These are phyloP conservation scores for Hylaeus anthracinus DNA, from an alignment of 1,140 invertebrate species.

Conservation along the genomic window DNA sequence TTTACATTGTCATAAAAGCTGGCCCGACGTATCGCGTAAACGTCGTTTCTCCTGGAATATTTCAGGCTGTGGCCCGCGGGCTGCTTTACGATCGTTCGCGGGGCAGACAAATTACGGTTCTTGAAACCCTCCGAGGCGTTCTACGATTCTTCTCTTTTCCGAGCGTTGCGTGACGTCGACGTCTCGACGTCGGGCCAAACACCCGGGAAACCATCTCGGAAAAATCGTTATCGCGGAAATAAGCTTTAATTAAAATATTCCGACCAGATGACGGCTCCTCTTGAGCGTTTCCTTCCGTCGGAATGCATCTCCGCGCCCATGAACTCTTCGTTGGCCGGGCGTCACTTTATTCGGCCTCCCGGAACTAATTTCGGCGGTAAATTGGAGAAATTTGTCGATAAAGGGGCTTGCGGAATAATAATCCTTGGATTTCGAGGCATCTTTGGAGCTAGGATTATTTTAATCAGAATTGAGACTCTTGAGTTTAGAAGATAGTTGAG, in stretches of 20 bases:
- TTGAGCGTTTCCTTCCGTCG: background rate
- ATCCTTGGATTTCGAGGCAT: too few species aligned
- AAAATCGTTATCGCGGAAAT: constrained; percentile 56
- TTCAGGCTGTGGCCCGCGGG: constrained; percentile 16
- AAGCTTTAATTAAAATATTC: constrained; percentile 63
- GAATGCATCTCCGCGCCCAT: background rate
- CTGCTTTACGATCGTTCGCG: constrained; percentile 55
- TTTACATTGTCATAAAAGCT: constrained; percentile 50
- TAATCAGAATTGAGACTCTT: too few species aligned
- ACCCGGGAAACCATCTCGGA: background rate
- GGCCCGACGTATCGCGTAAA: constrained; percentile 8
- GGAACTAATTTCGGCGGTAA: constrained; percentile 2
- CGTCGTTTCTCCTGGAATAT: constrained; percentile 38
- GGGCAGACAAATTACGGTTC: constrained; percentile 49
- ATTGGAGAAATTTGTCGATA: background rate
- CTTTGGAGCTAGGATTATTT: too few species aligned
- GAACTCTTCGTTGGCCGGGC: background rate
- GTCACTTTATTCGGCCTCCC: constrained; percentile 11
- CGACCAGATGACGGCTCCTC: constrained; percentile 40
- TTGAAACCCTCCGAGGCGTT: constrained; percentile 26
- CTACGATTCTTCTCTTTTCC: constrained; percentile 29
- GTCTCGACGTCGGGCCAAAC: constrained; percentile 15
- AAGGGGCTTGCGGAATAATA: too few species aligned
- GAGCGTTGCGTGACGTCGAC: constrained; percentile 31
- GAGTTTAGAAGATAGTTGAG: too few species aligned